A percentile compares a stretch with the other conserved stretches of the same genome.
These are phyloP conservation scores for Cataglyphis altisquamis DNA, from an alignment of 2,888 invertebrate genomes.

Conservation along the genomic window DNA sequence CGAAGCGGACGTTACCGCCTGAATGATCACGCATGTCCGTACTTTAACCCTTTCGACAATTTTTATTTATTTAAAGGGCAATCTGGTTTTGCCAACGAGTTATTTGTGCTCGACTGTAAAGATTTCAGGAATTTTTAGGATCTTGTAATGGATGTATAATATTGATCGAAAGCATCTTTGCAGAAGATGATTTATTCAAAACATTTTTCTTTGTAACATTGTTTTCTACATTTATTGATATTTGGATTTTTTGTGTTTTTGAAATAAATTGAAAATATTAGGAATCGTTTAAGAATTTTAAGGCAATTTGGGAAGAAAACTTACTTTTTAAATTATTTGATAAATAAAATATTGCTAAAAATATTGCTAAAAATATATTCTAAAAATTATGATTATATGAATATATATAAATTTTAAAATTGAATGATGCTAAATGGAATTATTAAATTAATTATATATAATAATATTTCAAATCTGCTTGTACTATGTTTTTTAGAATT, in stretches of 20 bases:
- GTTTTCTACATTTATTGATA: background rate
- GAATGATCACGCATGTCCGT: conserved; percentile 49
- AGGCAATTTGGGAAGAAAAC: background rate
- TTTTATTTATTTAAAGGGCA: conserved; percentile 42
- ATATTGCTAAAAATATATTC: too few relatives aligned
- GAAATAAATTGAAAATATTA: background rate
- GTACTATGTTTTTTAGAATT: too few relatives aligned
- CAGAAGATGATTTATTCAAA: background rate
- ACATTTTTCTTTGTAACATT: background rate
- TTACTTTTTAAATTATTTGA: background rate
- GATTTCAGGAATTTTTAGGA: background rate
- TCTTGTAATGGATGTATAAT: background rate
- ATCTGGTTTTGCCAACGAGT: conserved; percentile 22
- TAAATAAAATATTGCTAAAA: background rate
- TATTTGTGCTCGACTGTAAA: conserved; percentile 24
- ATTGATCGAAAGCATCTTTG: background rate
- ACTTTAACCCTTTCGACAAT: conserved; percentile 34
- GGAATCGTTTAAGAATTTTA: background rate
- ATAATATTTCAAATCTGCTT: too few relatives aligned
- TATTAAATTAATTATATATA: background rate
- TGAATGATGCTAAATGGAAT: background rate
- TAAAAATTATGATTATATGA: background rate
- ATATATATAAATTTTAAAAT: too few relatives aligned
- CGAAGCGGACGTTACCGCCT: conserved; percentile 62
- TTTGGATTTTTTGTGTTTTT: conserved; percentile 4